Evolutionary conservation across 2,888 invertebrate species (phyloP).

Genomic region (Ceriagrion tenellum): DNA sequence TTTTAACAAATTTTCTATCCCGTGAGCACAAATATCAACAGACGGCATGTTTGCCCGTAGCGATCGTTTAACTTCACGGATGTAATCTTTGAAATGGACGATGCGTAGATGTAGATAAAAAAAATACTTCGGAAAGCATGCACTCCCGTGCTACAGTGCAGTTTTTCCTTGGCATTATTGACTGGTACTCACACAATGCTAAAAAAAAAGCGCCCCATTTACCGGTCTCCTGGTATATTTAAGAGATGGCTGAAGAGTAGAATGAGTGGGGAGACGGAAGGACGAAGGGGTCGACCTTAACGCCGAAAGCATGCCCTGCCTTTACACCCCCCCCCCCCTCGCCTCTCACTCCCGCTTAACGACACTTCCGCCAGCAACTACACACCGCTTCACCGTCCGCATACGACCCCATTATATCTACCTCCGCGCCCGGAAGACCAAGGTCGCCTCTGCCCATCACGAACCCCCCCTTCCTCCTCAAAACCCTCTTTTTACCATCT

Average conservation of each 20-base stretch:
- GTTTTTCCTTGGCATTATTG: too few species aligned
- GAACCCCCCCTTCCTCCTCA: too few species aligned
- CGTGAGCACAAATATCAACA: too few species aligned
- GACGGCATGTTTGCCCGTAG: too few species aligned
- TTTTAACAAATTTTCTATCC: too few species aligned
- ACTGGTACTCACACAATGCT: too few species aligned
- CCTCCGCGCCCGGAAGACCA: constrained; percentile 16
- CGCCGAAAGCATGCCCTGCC: not conserved
- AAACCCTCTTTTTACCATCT: not conserved
- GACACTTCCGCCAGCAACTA: not conserved
- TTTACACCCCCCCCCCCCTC: not conserved
- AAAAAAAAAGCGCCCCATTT: not conserved
- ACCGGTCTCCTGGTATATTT: not conserved
- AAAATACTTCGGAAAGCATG: too few species aligned
- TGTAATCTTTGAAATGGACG: too few species aligned
- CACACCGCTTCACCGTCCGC: not conserved
- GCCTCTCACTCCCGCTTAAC: not conserved
- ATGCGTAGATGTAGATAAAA: too few species aligned
- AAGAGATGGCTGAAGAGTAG: not conserved
- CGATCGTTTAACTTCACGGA: too few species aligned
- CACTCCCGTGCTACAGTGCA: too few species aligned
- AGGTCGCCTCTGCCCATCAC: not conserved
- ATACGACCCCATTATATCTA: constrained; percentile 1
- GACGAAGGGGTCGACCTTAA: not conserved
- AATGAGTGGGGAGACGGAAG: not conserved